phyloP scores from a whole-genome alignment of 2,888 invertebrate genomes.

The Oxystoma pomonae region DNA sequence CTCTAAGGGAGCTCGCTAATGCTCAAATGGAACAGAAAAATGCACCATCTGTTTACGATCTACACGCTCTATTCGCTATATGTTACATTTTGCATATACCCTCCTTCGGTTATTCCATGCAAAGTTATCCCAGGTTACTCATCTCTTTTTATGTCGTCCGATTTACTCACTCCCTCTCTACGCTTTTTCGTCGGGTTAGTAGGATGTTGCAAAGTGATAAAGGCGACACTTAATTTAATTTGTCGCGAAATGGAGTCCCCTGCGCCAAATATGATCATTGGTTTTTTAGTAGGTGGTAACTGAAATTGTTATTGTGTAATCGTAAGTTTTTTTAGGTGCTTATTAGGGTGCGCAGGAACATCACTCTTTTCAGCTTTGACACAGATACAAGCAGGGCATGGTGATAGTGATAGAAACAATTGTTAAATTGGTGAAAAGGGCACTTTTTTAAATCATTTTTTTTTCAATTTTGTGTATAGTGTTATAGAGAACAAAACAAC shows the following conservation, averaged over 20 bases:
- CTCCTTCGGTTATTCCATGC: neutral
- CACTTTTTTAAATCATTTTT: too few relatives aligned
- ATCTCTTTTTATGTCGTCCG: neutral
- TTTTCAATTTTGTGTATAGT: too few relatives aligned
- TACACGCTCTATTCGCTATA: constrained; percentile 30
- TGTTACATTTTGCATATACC: constrained; percentile 38
- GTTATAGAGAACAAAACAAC: too few relatives aligned
- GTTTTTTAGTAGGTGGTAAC: constrained; percentile 14
- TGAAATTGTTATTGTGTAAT: neutral
- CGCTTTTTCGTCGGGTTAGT: neutral
- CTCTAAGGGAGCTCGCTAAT: constrained; percentile 44
- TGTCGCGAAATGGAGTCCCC: constrained; percentile 25
- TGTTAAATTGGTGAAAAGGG: too few relatives aligned
- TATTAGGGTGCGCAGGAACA: neutral
- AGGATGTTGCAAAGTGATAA: neutral
- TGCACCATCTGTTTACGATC: constrained; percentile 51
- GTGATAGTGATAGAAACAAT: too few relatives aligned
- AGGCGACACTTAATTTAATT: constrained; percentile 35
- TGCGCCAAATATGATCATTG: constrained; percentile 25
- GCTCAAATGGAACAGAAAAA: constrained; percentile 52
- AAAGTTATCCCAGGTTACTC: neutral
- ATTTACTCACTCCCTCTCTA: too few relatives aligned
- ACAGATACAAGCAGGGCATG: too few relatives aligned
- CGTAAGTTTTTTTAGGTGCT: neutral
- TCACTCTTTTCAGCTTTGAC: too few relatives aligned